Evolutionary conservation across 2,888 invertebrate species (phyloP).

Genomic region (Dynastes hyllus): DNA sequence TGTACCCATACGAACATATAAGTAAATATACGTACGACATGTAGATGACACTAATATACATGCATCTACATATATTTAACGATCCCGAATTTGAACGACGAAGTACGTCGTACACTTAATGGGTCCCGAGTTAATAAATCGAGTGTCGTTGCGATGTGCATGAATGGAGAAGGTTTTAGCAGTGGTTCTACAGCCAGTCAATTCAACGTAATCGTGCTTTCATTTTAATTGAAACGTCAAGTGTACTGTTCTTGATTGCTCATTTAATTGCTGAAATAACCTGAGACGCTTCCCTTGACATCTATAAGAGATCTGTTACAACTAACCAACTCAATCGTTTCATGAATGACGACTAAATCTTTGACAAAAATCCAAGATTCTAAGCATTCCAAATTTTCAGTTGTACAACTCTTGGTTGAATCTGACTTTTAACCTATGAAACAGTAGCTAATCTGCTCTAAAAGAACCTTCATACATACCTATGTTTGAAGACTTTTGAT

Average conservation of each 20-base stretch:
- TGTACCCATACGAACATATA: not conserved
- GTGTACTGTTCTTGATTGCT: not conserved
- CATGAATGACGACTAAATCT: too few species aligned
- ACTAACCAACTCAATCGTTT: too few species aligned
- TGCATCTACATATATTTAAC: not conserved
- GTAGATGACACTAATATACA: conserved; percentile 4
- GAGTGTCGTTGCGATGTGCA: not conserved
- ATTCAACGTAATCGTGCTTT: not conserved
- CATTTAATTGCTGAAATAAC: too few species aligned
- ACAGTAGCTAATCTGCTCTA: too few species aligned
- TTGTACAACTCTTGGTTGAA: too few species aligned
- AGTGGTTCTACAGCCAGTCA: not conserved
- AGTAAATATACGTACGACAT: not conserved
- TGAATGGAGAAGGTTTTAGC: not conserved
- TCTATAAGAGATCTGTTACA: too few species aligned
- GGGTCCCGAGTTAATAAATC: conserved; percentile 13
- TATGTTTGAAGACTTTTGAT: too few species aligned
- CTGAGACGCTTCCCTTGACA: too few species aligned
- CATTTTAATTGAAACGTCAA: conserved; percentile 14
- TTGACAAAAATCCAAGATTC: too few species aligned
- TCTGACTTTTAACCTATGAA: too few species aligned
- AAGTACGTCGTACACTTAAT: not conserved
- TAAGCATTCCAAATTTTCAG: too few species aligned
- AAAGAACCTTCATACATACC: too few species aligned
- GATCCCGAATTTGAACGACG: not conserved